Base-by-base conservation (phyloP, 2,888 invertebrate species). In the Lathronympha strigana region DNA sequence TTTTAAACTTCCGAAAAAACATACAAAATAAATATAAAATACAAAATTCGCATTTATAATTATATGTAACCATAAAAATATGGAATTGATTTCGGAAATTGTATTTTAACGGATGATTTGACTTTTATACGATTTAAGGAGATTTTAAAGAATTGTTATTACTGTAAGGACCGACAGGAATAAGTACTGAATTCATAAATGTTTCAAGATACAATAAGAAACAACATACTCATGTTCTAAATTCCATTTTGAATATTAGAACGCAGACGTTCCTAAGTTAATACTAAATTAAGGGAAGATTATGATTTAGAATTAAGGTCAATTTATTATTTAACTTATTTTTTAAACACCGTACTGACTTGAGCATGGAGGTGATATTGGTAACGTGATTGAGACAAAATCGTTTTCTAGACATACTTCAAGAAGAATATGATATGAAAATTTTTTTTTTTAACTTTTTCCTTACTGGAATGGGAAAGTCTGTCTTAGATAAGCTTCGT, bases 1-100 rank as follows among this genome's bases (percentile, higher is more conserved):
- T 17, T 43, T 8, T 19, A n/a, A 43, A 9, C 4, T 43, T 8
- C 11, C 43, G 9, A 19, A 43, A 13, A 9, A 43, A 9, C 11
- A 11, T 17, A 6, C 13, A n/a, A 9, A 36, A 36, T 15, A 13
- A 28, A 28, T 6, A 28, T 4, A 28, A 36, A 15, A 36, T 36
- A 36, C 36, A 36, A 36, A 54, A 47, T 49, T 54, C 54, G 66
- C 66, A 66, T 66, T 66, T 66, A 61, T 60, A 64, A 11, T 19
- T 60, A 17, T 5, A 40, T n/a, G 9, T 51, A 53, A 51, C 23
- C 43, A 60, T n/a, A 40, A 40, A 2, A 33, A 45, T 36, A 36
- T 45, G 58, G 58, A 53, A 64, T 64, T 64, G 64, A 38, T 51
- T 33, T 2, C 19, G 58, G 58, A 45, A 58, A 58, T 63, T 19